phyloP scores from a whole-genome alignment of 2,113 vertebrate species.

The Oreochromis niloticus region DNA sequence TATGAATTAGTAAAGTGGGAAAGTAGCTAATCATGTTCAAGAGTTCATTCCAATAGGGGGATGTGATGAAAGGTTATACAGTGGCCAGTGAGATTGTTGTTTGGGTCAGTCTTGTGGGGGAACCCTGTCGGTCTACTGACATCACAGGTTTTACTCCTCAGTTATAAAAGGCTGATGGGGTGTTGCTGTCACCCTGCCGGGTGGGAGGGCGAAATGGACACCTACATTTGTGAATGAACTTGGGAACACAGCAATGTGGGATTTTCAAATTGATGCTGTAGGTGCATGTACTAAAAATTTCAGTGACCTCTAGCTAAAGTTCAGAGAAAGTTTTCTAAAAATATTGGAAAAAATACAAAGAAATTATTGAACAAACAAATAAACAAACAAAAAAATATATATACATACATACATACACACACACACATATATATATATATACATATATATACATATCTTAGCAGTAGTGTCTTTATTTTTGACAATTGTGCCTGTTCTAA shows the following conservation, averaged over 20 bases:
- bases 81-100: not conserved
- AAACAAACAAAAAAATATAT: not conserved
- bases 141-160: not conserved
- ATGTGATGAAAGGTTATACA: not conserved
- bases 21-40: not conserved
- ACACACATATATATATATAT: too few species aligned
- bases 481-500: not conserved
- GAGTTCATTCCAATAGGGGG: not conserved
- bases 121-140: not conserved
- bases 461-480: not conserved
- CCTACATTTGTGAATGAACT: not conserved
- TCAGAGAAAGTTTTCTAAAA: not conserved
- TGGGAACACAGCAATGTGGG: not conserved
- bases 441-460: not conserved
- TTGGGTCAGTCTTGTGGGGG: not conserved
- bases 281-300: not conserved
- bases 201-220: not conserved
- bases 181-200: not conserved
- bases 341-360: not conserved
- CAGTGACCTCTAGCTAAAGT: not conserved
- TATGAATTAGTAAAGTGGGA: not conserved
- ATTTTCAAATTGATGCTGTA: not conserved
- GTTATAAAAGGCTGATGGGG: not conserved
- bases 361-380: not conserved
- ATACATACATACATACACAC: accelerated